A percentile compares a stretch with the other conserved stretches of the same genome.
Conservation (phyloP, 2,113 vertebrate species). For the Saguinus midas region DNA sequence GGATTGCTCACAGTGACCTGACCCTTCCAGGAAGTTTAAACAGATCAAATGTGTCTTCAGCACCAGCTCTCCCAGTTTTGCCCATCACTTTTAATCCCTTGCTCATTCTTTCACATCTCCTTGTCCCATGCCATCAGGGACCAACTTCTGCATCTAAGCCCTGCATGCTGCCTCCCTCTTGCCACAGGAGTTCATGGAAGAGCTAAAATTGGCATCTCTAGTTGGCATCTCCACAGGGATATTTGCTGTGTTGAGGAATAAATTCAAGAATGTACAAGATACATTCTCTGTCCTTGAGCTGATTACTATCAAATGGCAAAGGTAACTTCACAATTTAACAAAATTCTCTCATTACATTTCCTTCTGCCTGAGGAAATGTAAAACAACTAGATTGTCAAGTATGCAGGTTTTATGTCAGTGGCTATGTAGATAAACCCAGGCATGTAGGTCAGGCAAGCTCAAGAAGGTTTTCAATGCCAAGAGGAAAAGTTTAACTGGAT, state of each 20-base stretch:
- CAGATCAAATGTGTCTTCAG: background rate
- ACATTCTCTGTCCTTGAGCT: background rate
- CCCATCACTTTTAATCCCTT: background rate
- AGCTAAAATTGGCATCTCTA: background rate
- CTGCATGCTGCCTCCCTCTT: background rate
- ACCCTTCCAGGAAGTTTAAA: background rate
- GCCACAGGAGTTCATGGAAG: background rate
- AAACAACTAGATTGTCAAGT: slow-evolving; percentile 29
- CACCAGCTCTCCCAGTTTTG: background rate
- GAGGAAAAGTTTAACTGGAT: slow-evolving; percentile 3
- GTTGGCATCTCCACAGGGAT: background rate
- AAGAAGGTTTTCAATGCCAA: background rate
- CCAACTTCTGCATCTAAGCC: background rate
- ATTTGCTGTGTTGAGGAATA: background rate
- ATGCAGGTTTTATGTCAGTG: slow-evolving; percentile 22
- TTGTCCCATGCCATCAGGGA: background rate
- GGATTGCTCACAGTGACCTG: background rate
- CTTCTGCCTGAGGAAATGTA: background rate
- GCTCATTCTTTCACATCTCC: background rate
- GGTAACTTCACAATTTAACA: background rate
- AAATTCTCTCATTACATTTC: background rate
- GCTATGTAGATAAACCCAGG: slow-evolving; percentile 20
- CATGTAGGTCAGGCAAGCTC: background rate
- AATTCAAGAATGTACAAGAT: background rate
- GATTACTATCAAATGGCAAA: background rate